Evolutionary conservation across 2,113 vertebrate genomes (phyloP), one percentile per base, ranked within the genome.

Genomic region (Oncorhynchus masou): DNA sequence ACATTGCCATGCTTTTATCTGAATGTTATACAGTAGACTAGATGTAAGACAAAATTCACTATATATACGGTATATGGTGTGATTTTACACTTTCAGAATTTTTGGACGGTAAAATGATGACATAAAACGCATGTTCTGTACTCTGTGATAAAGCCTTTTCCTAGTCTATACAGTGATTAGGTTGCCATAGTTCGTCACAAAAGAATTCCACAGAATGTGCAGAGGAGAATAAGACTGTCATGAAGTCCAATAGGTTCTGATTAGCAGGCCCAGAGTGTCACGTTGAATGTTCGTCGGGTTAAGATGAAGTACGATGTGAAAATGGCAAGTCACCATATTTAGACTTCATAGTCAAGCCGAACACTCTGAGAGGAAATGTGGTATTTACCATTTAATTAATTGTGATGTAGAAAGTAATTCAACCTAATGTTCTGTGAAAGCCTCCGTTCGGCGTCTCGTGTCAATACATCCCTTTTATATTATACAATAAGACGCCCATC

Each of bases 241-340:
- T 13, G 12, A 66, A 25, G 27, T 66, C 4, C 20, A 24, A 24
- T 15, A 66, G 11, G 64, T 87, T 90, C 81, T 86, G 84, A 88
- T 86, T 90, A 88, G 84, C 86, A 69, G 78, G 34, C 51, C 16
- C 51, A 75, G 81, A 74, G 86, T 88, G 89, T 91, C 83, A 39
- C 84, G 77, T 74, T 83, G 80, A 85, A 90, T 91, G 74, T 76
- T 71, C 57, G 60, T 84, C 76, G 83, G 51, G 13, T 54, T 54
- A 54, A 19, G 87, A 89, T 81, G 83, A 84, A 83, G 74, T 74
- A 70, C 79, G 71, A 20, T n/a, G 70, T 9, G 59, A 77, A 92
- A 89, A 90, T 91, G 86, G 87, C 86, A 87, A 88, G 86, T 80
- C 74, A 81, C 88, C 90, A 84, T 87, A 87, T 90, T 90, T 89